A percentile compares a stretch with the other conserved stretches of the same genome.
phyloP scores from a whole-genome alignment of 2,113 vertebrate species.

The Eulemur rufifrons region DNA sequence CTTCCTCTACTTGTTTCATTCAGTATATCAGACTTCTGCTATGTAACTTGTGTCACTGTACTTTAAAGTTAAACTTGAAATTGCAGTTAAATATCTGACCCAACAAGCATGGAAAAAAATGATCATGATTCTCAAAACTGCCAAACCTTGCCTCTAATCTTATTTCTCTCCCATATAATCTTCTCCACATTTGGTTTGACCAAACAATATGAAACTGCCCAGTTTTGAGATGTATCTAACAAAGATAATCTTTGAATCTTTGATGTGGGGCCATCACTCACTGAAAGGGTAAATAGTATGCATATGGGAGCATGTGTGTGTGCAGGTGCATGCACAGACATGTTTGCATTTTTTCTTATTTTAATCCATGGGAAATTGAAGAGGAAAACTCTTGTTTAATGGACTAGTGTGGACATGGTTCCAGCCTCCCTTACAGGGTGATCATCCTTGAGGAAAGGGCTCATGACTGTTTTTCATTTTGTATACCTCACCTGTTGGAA shows the following conservation, averaged over 20 bases:
- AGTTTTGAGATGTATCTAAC: neutral
- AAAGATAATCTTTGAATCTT: neutral
- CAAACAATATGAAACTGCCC: neutral
- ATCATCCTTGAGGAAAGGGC: neutral
- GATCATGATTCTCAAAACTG: neutral
- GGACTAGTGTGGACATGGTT: neutral
- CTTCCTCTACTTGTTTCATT: neutral
- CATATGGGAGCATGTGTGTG: rapidly evolving
- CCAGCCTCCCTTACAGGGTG: neutral
- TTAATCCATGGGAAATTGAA: neutral
- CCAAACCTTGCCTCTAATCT: neutral
- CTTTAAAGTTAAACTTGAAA: neutral
- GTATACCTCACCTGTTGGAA: neutral
- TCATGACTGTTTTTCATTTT: neutral
- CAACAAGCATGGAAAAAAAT: neutral
- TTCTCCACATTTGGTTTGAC: neutral
- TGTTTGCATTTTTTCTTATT: neutral
- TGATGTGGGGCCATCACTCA: neutral
- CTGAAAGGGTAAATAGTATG: neutral
- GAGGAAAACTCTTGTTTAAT: neutral
- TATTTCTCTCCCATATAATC: neutral
- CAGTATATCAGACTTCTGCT: neutral
- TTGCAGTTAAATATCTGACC: neutral
- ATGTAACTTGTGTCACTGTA: neutral
- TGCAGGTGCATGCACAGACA: neutral